A percentile compares a stretch with the other conserved stretches of the same genome.
Evolutionary conservation across 2,113 vertebrate species (phyloP).

Genomic region (Chascanopsetta lugubris): DNA sequence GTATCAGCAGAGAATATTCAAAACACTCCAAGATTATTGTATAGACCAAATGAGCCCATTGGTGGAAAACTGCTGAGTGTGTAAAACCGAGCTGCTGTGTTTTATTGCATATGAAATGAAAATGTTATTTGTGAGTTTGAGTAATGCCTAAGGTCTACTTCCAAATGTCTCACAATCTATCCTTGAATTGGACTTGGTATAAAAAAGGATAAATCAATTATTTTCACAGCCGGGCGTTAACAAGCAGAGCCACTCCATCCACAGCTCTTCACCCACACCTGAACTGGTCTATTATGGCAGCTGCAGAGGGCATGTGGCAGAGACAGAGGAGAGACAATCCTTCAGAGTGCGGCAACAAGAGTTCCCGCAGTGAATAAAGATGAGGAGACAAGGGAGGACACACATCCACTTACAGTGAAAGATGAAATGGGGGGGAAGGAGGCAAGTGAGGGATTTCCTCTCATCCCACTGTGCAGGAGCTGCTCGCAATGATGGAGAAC

Average conservation of each 20-base stretch:
- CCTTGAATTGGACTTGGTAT: neutral
- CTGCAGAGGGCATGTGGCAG: conserved; percentile 39
- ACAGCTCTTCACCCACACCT: neutral
- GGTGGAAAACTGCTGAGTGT: neutral
- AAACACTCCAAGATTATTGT: neutral
- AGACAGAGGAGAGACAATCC: conserved; percentile 59
- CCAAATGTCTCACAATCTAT: neutral
- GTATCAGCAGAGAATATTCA: neutral
- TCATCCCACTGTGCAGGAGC: conserved; percentile 37
- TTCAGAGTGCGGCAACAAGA: conserved; percentile 50
- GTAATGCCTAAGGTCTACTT: neutral
- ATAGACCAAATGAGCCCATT: neutral
- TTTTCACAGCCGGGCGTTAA: conserved; percentile 7
- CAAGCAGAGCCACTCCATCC: conserved; percentile 16
- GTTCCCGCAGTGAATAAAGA: conserved; percentile 62
- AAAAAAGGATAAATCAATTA: neutral
- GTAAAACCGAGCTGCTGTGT: neutral
- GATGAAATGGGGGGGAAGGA: conserved; percentile 21
- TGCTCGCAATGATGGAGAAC: conserved; percentile 39
- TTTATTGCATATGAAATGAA: neutral
- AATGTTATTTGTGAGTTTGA: neutral
- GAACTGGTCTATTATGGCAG: conserved; percentile 37
- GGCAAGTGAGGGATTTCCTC: conserved; percentile 57
- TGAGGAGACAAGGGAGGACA: conserved; percentile 67
- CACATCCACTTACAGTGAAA: conserved; percentile 47